Evolutionary conservation across 2,113 vertebrate species (phyloP), one percentile per base, ranked within the genome.

Genomic region (Murina feae): DNA sequence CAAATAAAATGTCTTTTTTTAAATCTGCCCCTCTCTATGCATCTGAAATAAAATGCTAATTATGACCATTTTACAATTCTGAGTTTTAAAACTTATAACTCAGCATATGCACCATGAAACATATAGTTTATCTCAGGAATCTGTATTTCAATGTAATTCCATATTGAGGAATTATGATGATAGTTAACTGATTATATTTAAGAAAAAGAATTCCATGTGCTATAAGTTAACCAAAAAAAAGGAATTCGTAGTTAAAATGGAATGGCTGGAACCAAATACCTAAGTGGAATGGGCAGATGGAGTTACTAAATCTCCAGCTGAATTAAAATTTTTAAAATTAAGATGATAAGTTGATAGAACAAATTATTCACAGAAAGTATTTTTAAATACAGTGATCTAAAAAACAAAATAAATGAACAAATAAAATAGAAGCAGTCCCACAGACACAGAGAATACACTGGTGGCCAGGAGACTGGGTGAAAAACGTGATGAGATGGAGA

Each of bases 31-130:
- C 69, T 68, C 42, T 76, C 8, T 71, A 13, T 96, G 58, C 91
- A 47, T 97, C 95, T 94, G 74, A 96, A 96, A 42, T 30, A 53
- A 11, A 66, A 42, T 28, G 42, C 68, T 95, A 96, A 95, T 97
- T 94, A 86, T 42, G 4, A 6, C 16, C 69, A 23, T 58, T 82
- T 91, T 94, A 76, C 16, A 89, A 65, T n/a, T 58, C 1, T 72
- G 65, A 82, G 32, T 55, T 53, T 94, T 91, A 89, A 96, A 92
- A 92, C 9, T n/a, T 12, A 51, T 58, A 76, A 92, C 90, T 37
- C 0, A 0, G 1, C 66, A 90, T 78, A 69, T 39, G 9, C 60
- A 92, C 53, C 37, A 89, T 72, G 83, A 63, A 87, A 95, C 8
- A 30, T 82, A 3, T 25, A 81, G 86, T 60, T 91, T 20, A 39